Evolutionary conservation across 2,113 vertebrate species (phyloP).

Genomic region (Protobothrops flavoviridis): DNA sequence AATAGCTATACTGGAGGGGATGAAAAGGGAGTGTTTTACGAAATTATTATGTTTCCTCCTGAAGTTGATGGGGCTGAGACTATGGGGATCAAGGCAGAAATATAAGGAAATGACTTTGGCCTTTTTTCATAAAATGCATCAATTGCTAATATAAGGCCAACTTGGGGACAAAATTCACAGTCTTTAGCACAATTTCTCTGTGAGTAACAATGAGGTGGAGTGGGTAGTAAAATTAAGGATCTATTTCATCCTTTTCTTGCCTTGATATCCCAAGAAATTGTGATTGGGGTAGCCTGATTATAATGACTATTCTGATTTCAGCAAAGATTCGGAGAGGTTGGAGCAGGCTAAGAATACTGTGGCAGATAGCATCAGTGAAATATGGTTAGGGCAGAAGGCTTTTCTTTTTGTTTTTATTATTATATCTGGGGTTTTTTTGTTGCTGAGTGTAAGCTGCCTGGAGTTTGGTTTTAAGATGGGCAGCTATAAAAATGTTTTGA

Average conservation of each 20-base stretch:
- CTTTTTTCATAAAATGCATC: background rate
- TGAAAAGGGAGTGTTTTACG: background rate
- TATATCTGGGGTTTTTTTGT: background rate
- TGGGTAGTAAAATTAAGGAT: background rate
- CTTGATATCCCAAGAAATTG: background rate
- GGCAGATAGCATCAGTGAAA: background rate
- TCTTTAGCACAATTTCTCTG: background rate
- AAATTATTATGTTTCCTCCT: background rate
- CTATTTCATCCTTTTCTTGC: background rate
- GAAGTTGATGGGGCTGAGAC: background rate
- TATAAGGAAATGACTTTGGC: background rate
- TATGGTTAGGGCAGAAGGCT: background rate
- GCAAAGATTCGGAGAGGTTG: background rate
- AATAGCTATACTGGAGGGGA: background rate
- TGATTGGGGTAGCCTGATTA: background rate
- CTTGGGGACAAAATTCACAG: background rate
- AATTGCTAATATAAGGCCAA: background rate
- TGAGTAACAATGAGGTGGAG: background rate
- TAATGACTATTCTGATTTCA: background rate
- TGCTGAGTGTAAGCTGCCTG: background rate
- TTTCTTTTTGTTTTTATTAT: background rate
- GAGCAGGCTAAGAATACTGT: background rate
- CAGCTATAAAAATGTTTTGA: background rate
- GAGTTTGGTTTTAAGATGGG: background rate
- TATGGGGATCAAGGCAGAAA: background rate